phyloP scores from a whole-genome alignment of 2,888 invertebrate genomes.

The Malachius bipustulatus region DNA sequence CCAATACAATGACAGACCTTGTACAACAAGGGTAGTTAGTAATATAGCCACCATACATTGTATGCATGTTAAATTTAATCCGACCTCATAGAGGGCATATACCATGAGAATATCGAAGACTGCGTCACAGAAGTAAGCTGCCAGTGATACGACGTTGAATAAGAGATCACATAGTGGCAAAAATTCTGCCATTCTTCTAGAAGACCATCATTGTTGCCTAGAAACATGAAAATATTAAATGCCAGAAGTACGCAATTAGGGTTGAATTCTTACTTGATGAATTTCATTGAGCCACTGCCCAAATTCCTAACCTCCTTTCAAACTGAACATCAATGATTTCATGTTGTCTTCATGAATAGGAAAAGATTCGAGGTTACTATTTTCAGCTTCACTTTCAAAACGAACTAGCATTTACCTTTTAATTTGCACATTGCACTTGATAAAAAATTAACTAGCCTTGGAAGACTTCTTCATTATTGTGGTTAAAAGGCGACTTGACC shows the following conservation, averaged over 20 bases:
- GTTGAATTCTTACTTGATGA: slow-evolving; percentile 31
- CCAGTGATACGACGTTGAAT: slow-evolving; percentile 82
- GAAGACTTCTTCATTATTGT: too few relatives aligned
- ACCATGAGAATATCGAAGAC: slow-evolving; percentile 80
- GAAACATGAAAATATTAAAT: slow-evolving; percentile 9
- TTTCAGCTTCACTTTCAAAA: too few relatives aligned
- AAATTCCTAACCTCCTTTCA: slow-evolving; percentile 38
- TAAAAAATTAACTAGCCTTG: too few relatives aligned
- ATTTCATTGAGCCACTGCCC: slow-evolving; percentile 34
- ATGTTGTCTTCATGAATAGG: too few relatives aligned
- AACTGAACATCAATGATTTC: too few relatives aligned
- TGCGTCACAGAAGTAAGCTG: slow-evolving; percentile 82
- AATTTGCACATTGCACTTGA: too few relatives aligned
- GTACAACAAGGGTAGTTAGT: slow-evolving; percentile 62
- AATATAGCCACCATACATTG: slow-evolving; percentile 59
- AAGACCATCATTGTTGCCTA: slow-evolving; percentile 33
- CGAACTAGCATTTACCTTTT: too few relatives aligned
- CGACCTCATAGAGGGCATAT: slow-evolving; percentile 65
- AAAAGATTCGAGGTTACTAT: too few relatives aligned
- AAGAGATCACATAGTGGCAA: slow-evolving; percentile 83
- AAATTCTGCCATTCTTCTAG: slow-evolving; percentile 58
- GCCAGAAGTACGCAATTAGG: slow-evolving; percentile 11
- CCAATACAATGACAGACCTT: slow-evolving; percentile 65
- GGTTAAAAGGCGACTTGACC: too few relatives aligned
- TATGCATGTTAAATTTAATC: slow-evolving; percentile 51